Base-by-base conservation (phyloP, 1,140 invertebrate species). In the Calephelis nemesis region DNA sequence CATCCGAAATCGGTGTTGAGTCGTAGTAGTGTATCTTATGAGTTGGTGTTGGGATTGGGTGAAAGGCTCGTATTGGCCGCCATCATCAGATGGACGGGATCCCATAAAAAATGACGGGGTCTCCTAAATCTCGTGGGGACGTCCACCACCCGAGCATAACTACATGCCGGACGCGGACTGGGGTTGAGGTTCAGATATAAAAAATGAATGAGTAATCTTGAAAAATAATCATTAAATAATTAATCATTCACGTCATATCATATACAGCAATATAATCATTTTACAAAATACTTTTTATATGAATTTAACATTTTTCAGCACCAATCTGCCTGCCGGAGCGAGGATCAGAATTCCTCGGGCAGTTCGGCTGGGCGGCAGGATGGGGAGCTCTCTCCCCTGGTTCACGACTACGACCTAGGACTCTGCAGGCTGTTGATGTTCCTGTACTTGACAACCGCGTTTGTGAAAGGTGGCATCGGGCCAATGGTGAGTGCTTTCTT, bases 321-420 rank as follows among this genome's bases (percentile, higher is more conserved):
- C 97, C 97, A 48, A 98, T 98, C 75, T 99, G 98, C 89, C 89
- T 99, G 54, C 98, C 98, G 1, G 96, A 97, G 68, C 97, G 97
- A 85, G 97, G 96, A 68, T 96, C 97, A 69, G 97, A 97, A 80
- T 98, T 98, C 86, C 90, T 97, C 9, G 97, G 97, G 7, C 96
- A 97, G 85, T 97, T 96, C 71, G 97, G 97, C 5, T 98, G 97
- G 94, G 97, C 97, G 12, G 97, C 97, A 0, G 98, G 98, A 47
- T 98, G 98, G 98, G 98, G 98, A 39, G 97, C 97, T 7, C 91
- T 98, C n/a, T 96, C 94, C 90, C 92, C 93, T 83, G 97, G 97
- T 47, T 98, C 97, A 0, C 93, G 97, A 76, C 90, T 98, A 54
- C 92, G 97, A 13, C 97, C 97, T 7, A 97, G 98, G 82, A 98